These are phyloP conservation scores for Nanger granti DNA, from an alignment of 2,113 vertebrate species.

Conservation along the genomic window DNA sequence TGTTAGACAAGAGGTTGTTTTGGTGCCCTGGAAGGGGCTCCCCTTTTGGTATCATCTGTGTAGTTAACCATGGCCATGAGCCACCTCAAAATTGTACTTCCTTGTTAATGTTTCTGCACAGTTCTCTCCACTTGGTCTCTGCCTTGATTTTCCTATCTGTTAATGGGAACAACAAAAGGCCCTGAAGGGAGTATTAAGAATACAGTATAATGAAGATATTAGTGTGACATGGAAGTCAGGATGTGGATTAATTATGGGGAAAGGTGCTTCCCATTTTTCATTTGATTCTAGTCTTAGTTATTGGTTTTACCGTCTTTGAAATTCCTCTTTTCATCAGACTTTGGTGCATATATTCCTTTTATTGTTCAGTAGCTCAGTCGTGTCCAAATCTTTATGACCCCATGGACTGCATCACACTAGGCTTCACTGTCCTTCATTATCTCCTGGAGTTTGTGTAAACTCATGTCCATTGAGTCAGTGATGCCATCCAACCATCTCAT, in stretches of 20 bases:
- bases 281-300: not conserved
- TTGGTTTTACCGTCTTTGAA: constrained; percentile 6
- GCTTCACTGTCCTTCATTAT: not conserved
- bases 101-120: not conserved
- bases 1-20: not conserved
- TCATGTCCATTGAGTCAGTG: not conserved
- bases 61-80: not conserved
- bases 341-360: not conserved
- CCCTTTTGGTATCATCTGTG: not conserved
- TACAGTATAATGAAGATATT: not conserved
- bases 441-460: not conserved
- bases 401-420: not conserved
- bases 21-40: not conserved
- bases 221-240: not conserved
- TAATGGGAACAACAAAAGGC: not conserved
- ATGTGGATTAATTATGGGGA: not conserved
- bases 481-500: not conserved
- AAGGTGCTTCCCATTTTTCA: not conserved
- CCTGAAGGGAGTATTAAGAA: not conserved
- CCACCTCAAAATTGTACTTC: not conserved
- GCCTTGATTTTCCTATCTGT: not conserved
- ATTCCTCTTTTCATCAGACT: not conserved
- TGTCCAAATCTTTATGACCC: not conserved
- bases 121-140: not conserved
- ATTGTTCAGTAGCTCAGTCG: not conserved